Conservation (phyloP, 2,888 invertebrate genomes). For the Torymus tubicola region DNA sequence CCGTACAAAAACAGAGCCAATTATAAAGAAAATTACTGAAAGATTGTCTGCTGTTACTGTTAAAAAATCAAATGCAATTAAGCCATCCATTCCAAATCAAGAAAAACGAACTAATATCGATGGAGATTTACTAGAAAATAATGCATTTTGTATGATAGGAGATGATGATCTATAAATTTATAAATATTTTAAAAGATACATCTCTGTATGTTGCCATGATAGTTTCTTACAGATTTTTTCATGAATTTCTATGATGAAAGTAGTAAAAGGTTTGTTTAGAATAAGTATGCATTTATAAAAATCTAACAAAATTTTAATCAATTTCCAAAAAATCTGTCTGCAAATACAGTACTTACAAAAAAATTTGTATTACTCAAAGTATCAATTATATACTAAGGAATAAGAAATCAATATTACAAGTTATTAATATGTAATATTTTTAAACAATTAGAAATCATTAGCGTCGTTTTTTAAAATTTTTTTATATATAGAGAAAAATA, state of each 20-base stretch:
- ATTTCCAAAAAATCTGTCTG: conserved; percentile 28
- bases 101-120: conserved; percentile 62
- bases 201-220: conserved; percentile 49
- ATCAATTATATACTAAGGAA: conserved; percentile 9
- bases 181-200: conserved; percentile 1
- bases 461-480: conserved; percentile 30
- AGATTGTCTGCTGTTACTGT: conserved; percentile 84
- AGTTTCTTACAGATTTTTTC: conserved; percentile 35
- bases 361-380: conserved; percentile 27
- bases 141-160: conserved; percentile 96
- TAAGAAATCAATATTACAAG: conserved; percentile 33
- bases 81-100: conserved; percentile 60
- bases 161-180: conserved; percentile 89
- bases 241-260: conserved; percentile 23
- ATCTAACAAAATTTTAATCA: conserved; percentile 17
- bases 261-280: background rate
- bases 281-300: conserved; percentile 7
- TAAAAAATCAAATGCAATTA: conserved; percentile 78
- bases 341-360: conserved; percentile 30
- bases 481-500: conserved; percentile 31
- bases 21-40: conserved; percentile 86
- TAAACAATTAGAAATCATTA: conserved; percentile 4
- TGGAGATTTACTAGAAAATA: conserved; percentile 88
- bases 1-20: conserved; percentile 78
- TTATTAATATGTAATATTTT: conserved; percentile 44